phyloP scores from a whole-genome alignment of 2,888 invertebrate genomes.

The Polyploca ridens region DNA sequence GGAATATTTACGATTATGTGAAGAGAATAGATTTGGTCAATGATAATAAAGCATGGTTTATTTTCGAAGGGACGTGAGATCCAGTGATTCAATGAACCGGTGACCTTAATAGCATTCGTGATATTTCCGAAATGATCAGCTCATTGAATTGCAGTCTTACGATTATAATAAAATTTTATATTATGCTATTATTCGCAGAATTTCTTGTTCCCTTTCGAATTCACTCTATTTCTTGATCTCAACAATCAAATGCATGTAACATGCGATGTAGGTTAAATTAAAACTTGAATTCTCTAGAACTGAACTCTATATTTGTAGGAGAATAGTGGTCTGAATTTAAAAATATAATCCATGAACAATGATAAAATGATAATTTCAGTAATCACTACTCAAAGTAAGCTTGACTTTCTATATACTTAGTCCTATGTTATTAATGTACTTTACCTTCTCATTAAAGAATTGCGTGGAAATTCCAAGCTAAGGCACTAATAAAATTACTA shows the following conservation, averaged over 20 bases:
- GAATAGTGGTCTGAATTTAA: no score
- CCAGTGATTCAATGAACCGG: neutral
- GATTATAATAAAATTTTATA: conserved; percentile 5
- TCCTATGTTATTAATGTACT: neutral
- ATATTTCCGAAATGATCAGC: conserved; percentile 1
- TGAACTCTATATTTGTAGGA: no score
- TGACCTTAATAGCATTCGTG: neutral
- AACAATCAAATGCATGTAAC: conserved; percentile 1
- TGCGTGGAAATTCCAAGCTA: neutral
- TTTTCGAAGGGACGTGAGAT: neutral
- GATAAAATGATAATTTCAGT: neutral
- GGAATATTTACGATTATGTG: neutral
- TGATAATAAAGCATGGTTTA: neutral
- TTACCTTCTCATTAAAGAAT: neutral
- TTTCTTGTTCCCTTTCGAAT: conserved; percentile 2
- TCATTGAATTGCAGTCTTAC: neutral
- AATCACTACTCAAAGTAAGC: neutral
- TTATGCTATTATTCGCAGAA: neutral
- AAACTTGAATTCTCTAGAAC: no score
- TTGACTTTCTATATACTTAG: neutral
- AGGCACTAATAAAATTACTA: neutral
- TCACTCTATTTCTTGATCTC: neutral
- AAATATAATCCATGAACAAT: no score
- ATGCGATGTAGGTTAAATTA: neutral
- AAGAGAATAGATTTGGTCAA: neutral